Evolutionary conservation across 2,797 vertebrate species (phyloP), one percentile per base, ranked within the genome.

Genomic region (Momotus momota): DNA sequence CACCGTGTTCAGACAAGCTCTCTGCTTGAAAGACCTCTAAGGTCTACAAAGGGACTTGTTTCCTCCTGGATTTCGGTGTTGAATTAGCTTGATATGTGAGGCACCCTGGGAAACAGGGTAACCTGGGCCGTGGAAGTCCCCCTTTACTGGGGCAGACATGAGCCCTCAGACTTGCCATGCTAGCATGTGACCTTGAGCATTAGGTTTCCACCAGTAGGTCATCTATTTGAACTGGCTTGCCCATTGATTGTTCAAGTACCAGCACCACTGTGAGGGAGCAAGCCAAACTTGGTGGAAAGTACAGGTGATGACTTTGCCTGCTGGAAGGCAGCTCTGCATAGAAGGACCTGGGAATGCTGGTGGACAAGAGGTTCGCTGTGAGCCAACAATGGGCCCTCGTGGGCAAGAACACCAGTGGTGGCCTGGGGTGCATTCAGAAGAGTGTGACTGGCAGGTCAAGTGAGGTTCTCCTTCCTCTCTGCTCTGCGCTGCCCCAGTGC

Each of bases 221-320:
- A 45, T 65, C 35, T 12, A 52, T n/a, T 51, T 62, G 48, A 57
- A 22, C 16, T 18, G 26, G 10, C 46, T 80, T 16, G 21, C 15
- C 6, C 14, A 43, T 12, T 14, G 18, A 35, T 51, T 0, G 5
- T 69, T 88, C 11, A 8, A 0, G 1, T 62, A 14, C 48, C 38
- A 40, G 74, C 22, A 18, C 9, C n/a, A 3, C 64, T 0, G 4
- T 10, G 12, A 31, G 49, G 55, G 22, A 82, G 38, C 0, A 1
- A 51, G 54, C 23, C 26, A 46, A 26, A 26, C 49, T 51, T 25
- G 27, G 52, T 31, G 16, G 52, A 27, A 54, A 54, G 52, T 31
- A 19, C 52, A 54, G 54, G 54, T 57, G 20, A 55, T 19, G 54
- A 6, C 10, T 31, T 54, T 29, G 18, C 52, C 52, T 31, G 52